These are phyloP conservation scores for Danionella cerebrum DNA, from an alignment of 2,113 vertebrate species.

Conservation along the genomic window DNA sequence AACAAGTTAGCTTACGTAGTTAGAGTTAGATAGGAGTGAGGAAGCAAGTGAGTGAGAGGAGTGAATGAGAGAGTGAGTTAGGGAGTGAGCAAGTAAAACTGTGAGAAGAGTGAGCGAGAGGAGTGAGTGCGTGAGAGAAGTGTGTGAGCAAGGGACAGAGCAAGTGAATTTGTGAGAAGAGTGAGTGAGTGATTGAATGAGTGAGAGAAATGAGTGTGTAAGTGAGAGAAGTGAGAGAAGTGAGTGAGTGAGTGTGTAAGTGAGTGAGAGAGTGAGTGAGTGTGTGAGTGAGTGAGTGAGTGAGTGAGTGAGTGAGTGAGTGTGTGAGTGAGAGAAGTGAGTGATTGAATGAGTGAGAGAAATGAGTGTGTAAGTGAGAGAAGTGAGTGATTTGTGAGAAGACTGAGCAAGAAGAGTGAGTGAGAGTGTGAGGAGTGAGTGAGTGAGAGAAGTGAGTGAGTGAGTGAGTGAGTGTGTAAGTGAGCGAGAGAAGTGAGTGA, in stretches of 20 bases:
- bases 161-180: too few relatives aligned
- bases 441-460: too few relatives aligned
- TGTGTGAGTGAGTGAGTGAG: neutral
- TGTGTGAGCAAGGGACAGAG: neutral
- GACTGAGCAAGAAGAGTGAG: too few relatives aligned
- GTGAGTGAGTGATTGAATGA: too few relatives aligned
- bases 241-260: slow-evolving; percentile 25
- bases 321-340: neutral
- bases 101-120: too few relatives aligned
- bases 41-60: too few relatives aligned
- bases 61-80: too few relatives aligned
- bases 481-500: neutral
- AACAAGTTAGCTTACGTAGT: too few relatives aligned
- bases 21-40: too few relatives aligned
- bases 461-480: slow-evolving; percentile 25
- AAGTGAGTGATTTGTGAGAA: neutral
- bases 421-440: neutral
- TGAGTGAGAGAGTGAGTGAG: neutral
- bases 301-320: slow-evolving; percentile 8
- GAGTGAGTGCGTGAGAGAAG: slow-evolving; percentile 20
- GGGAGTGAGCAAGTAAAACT: too few relatives aligned
- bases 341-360: neutral
- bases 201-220: neutral
- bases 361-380: neutral
- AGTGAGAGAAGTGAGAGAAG: too few relatives aligned